Conservation (phyloP, 2,797 vertebrate genomes). For the Microchirus variegatus region DNA sequence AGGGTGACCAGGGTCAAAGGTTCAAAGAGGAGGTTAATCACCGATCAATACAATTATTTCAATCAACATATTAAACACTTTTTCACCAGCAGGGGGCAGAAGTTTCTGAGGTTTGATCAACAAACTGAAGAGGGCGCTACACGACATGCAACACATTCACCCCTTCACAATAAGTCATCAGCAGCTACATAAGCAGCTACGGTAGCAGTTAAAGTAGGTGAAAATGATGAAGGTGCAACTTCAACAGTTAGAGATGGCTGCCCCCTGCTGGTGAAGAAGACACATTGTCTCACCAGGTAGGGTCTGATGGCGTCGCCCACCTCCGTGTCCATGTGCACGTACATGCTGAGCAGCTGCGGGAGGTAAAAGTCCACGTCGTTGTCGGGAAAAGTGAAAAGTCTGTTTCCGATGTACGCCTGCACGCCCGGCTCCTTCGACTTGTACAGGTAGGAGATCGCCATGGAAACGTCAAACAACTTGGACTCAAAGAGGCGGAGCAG, state of each 20-base stretch:
- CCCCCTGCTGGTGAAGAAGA: no score
- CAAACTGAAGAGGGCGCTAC: no score
- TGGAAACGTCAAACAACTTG: constrained; percentile 96
- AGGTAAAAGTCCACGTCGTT: constrained; percentile 94
- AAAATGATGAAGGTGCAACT: no score
- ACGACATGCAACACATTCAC: no score
- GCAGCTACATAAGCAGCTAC: no score
- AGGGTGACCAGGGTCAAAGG: not conserved
- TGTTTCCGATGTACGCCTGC: constrained; percentile 96
- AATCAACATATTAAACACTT: no score
- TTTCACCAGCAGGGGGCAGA: no score
- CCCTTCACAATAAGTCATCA: no score
- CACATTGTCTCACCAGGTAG: constrained; percentile 85
- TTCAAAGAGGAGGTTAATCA: not conserved
- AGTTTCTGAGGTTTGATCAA: no score
- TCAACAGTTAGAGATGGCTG: no score
- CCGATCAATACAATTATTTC: no score
- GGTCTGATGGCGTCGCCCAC: constrained; percentile 95
- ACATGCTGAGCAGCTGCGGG: constrained; percentile 97
- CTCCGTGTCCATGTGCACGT: constrained; percentile 97
- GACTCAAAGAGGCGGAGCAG: constrained; percentile 94
- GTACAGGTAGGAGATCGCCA: constrained; percentile 97
- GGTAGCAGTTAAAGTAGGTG: no score
- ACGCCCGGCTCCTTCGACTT: constrained; percentile 97
- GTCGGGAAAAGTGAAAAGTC: constrained; percentile 91